Evolutionary conservation across 1,140 invertebrate species (phyloP).

Genomic region (Drosophila eugracilis): DNA sequence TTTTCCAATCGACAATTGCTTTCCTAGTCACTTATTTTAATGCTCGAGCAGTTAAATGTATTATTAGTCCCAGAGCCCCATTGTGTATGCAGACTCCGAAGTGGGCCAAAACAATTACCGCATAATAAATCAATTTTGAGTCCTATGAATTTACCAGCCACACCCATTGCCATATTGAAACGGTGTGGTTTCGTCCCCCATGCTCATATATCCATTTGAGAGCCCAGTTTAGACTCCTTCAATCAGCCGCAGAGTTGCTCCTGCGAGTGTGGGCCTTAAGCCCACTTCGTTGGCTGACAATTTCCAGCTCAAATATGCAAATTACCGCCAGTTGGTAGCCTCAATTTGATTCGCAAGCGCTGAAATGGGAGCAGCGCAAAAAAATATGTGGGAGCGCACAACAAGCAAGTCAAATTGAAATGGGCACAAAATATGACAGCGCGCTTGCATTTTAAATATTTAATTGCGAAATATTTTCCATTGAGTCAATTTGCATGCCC

Average conservation of each 20-base stretch:
- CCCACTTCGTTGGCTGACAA: slow-evolving; percentile 44
- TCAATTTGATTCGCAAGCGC: slow-evolving; percentile 70
- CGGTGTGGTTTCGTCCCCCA: too few relatives aligned
- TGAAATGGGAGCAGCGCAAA: slow-evolving; percentile 34
- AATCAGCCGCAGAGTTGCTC: slow-evolving; percentile 45
- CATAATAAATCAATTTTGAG: slow-evolving; percentile 79
- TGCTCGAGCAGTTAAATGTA: slow-evolving; percentile 51
- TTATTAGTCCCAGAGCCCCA: slow-evolving; percentile 62
- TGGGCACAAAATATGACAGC: slow-evolving; percentile 65
- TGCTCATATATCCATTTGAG: background rate
- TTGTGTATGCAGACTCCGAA: slow-evolving; percentile 66
- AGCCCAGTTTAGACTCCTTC: slow-evolving; percentile 41
- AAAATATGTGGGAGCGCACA: slow-evolving; percentile 22
- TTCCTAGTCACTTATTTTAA: slow-evolving; percentile 57
- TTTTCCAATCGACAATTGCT: slow-evolving; percentile 16
- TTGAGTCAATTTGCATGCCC: slow-evolving; percentile 19
- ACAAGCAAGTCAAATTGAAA: slow-evolving; percentile 53
- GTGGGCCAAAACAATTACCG: slow-evolving; percentile 79
- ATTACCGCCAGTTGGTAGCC: slow-evolving; percentile 78
- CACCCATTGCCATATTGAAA: slow-evolving; percentile 9
- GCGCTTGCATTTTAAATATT: slow-evolving; percentile 68
- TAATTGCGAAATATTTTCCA: slow-evolving; percentile 50
- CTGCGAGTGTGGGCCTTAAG: slow-evolving; percentile 24
- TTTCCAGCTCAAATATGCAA: slow-evolving; percentile 75
- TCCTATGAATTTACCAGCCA: slow-evolving; percentile 53